phyloP scores from a whole-genome alignment of 2,797 vertebrate genomes.

The Oreochromis mossambicus region DNA sequence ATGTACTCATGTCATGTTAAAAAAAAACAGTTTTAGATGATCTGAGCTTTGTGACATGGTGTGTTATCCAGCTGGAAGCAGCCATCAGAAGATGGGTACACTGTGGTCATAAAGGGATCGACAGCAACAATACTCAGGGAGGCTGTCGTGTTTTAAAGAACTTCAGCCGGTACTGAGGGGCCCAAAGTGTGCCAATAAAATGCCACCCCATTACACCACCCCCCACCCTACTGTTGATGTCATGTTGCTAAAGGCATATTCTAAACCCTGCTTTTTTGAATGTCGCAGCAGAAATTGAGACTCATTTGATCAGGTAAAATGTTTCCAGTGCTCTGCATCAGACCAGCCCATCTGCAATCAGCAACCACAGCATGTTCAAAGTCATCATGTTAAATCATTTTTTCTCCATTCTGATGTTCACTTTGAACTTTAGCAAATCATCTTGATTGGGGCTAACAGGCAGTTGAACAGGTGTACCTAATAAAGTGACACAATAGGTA shows the following conservation, averaged over 20 bases:
- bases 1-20: neutral
- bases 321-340: neutral
- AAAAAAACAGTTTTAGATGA: neutral
- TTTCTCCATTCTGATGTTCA: neutral
- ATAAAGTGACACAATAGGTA: neutral
- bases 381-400: neutral
- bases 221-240: neutral
- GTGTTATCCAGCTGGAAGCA: neutral
- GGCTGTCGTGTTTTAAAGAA: neutral
- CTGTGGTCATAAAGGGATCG: neutral
- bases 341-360: neutral
- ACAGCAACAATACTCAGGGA: neutral
- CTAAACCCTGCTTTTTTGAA: neutral
- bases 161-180: neutral
- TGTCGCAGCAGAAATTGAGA: neutral
- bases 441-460: neutral
- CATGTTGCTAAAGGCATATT: neutral
- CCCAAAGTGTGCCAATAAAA: neutral
- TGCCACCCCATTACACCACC: accelerated
- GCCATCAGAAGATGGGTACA: neutral
- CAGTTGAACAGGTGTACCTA: neutral
- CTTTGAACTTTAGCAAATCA: neutral
- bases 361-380: neutral
- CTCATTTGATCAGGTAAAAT: neutral
- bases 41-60: neutral